Percentiles rank a stretch among this genome's conserved stretches.
Evolutionary conservation across 2,888 invertebrate genomes (phyloP).

Genomic region (Oscheius onirici): DNA sequence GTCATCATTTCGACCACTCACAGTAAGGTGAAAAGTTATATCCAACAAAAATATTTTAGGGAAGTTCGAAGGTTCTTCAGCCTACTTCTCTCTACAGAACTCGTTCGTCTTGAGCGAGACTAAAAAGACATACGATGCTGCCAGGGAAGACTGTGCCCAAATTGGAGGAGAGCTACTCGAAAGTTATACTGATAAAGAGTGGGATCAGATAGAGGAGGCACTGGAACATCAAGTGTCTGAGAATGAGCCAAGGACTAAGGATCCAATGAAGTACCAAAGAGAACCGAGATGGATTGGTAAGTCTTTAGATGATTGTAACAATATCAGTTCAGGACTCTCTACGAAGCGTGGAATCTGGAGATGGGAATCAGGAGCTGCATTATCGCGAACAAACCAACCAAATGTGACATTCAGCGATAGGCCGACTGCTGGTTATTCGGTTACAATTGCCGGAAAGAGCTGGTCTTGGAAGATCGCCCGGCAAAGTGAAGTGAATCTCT

Average conservation of each 20-base stretch:
- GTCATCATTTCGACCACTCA: background rate
- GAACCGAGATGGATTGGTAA: background rate
- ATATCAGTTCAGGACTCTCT: background rate
- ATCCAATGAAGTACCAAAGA: background rate
- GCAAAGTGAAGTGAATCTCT: background rate
- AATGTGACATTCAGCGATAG: background rate
- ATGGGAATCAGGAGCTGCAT: background rate
- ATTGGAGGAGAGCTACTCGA: background rate
- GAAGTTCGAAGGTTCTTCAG: background rate
- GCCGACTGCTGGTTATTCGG: background rate
- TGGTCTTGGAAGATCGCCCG: background rate
- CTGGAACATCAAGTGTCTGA: too few relatives aligned
- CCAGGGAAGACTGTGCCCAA: background rate
- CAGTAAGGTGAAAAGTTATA: background rate
- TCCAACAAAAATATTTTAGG: background rate
- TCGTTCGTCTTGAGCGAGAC: background rate
- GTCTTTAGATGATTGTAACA: too few relatives aligned
- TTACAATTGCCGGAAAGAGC: background rate
- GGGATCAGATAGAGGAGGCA: background rate
- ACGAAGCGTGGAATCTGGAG: background rate
- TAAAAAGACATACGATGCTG: background rate
- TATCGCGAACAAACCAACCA: background rate
- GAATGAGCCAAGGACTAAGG: too few relatives aligned
- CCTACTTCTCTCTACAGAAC: background rate
- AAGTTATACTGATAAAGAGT: conserved; percentile 1